Conservation (phyloP, 2,888 invertebrate species). For the Rhingia rostrata region DNA sequence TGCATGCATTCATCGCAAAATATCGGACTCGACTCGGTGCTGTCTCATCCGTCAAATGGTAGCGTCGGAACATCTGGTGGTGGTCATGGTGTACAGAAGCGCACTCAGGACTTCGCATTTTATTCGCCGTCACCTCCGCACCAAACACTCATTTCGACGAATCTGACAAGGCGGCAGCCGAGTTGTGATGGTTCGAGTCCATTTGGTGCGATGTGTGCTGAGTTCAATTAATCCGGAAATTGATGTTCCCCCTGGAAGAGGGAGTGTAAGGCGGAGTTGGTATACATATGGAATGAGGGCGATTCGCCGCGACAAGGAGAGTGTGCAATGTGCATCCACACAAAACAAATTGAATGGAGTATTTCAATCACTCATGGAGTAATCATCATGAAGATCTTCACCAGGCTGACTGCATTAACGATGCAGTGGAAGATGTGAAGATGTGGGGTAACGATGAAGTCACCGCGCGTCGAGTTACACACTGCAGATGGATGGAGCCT, state of each 20-base stretch:
- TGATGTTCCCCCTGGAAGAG: slow-evolving; percentile 61
- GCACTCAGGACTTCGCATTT: slow-evolving; percentile 23
- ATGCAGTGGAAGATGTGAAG: slow-evolving; percentile 53
- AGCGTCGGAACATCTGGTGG: slow-evolving; percentile 60
- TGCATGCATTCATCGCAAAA: slow-evolving; percentile 32
- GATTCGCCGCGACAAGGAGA: slow-evolving; percentile 23
- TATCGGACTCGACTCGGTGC: slow-evolving; percentile 17
- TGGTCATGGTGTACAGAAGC: slow-evolving; percentile 54
- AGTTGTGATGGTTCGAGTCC: slow-evolving; percentile 62
- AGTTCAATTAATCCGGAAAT: slow-evolving; percentile 74
- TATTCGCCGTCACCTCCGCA: slow-evolving; percentile 32
- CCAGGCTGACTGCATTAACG: slow-evolving; percentile 71
- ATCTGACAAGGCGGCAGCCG: slow-evolving; percentile 6
- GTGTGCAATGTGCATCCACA: slow-evolving; percentile 23
- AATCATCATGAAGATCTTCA: slow-evolving; percentile 73
- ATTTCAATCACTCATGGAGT: slow-evolving; percentile 72
- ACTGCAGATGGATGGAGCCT: slow-evolving; percentile 48
- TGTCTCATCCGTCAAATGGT: slow-evolving; percentile 58
- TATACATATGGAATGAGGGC: slow-evolving; percentile 9
- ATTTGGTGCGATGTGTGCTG: slow-evolving; percentile 73
- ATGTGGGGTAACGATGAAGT: slow-evolving; percentile 46
- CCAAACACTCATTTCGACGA: slow-evolving; percentile 21
- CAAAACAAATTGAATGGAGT: slow-evolving; percentile 62
- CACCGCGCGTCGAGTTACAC: not conserved
- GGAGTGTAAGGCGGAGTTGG: not conserved